phyloP scores from a whole-genome alignment of 2,113 vertebrate species.

The Antechinus stuartii region DNA sequence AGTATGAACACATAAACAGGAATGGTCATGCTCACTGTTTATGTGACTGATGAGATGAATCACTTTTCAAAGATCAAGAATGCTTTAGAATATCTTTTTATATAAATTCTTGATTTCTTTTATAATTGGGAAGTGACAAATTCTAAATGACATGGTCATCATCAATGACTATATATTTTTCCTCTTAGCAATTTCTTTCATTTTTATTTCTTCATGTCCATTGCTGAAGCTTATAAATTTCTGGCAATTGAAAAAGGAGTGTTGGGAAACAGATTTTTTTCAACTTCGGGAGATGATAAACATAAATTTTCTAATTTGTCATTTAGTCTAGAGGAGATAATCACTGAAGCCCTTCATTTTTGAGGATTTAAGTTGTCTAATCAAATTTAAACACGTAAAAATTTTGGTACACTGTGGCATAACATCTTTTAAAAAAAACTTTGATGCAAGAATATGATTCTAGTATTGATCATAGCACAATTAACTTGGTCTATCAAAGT shows the following conservation, averaged over 20 bases:
- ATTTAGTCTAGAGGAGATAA: neutral
- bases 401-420: neutral
- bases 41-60: neutral
- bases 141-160: neutral
- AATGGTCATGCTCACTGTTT: neutral
- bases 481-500: neutral
- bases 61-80: neutral
- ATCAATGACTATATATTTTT: conserved; percentile 33
- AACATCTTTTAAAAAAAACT: neutral
- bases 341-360: neutral
- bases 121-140: conserved; percentile 5
- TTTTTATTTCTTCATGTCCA: conserved; percentile 13
- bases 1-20: neutral
- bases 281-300: neutral
- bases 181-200: conserved; percentile 27
- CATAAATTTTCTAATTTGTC: neutral
- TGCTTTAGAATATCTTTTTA: neutral
- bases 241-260: neutral
- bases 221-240: neutral
- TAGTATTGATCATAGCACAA: neutral
- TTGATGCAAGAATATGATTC: neutral
- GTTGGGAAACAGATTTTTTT: neutral
- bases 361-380: neutral
- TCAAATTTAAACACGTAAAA: neutral
- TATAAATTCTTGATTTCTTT: neutral